phyloP scores from a whole-genome alignment of 2,113 vertebrate genomes.

The human region GRCh38 chr13:60911501-60912000 shows the following conservation, averaged over 20 bases:
- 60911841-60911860: conserved; percentile 15
- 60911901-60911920: neutral
- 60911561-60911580: neutral
- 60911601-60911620: neutral
- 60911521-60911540: conserved; percentile 12
- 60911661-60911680: neutral
- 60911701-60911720: neutral
- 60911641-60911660: neutral
- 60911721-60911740: neutral
- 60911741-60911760: neutral
- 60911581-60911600: neutral
- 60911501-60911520: neutral
- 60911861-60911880: neutral
- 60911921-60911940: neutral
- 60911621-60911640: conserved; percentile 14
- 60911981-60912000: neutral
- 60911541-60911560: neutral
- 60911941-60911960: neutral
- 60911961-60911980: neutral
- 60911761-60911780: neutral
- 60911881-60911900: neutral
- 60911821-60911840: neutral
- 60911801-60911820: neutral
- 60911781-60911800: neutral
- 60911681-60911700: neutral